Evolutionary conservation across 2,113 vertebrate species (phyloP).

Genomic region (Osmerus mordax): DNA sequence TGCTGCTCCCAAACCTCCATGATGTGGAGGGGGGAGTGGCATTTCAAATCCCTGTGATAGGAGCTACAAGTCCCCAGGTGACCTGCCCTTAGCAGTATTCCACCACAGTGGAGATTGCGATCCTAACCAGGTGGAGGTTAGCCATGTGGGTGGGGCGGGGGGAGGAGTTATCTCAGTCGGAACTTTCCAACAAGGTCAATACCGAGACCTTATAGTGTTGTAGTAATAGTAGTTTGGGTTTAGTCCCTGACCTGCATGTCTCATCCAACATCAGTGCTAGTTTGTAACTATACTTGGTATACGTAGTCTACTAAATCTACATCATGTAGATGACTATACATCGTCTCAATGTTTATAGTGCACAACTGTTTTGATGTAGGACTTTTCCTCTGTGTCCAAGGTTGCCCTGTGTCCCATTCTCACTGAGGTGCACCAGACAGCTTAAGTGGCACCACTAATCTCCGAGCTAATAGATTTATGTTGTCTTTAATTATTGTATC

Average conservation of each 20-base stretch:
- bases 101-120: conserved; percentile 47
- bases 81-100: conserved; percentile 48
- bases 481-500: conserved; percentile 73
- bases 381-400: no score
- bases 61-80: conserved; percentile 45
- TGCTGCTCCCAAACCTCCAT: conserved; percentile 14
- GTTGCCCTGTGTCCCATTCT: conserved; percentile 1
- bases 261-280: no score
- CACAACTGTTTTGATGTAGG: no score
- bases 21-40: conserved; percentile 34
- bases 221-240: no score
- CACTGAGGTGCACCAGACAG: conserved; percentile 3
- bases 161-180: no score
- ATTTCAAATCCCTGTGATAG: conserved; percentile 41
- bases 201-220: no score
- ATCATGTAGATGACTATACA: no score
- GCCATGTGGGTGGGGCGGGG: conserved; percentile 10
- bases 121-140: conserved; percentile 45
- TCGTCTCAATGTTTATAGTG: no score
- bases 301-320: no score
- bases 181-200: no score
- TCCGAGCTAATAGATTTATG: conserved; percentile 70
- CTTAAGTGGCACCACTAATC: conserved; percentile 55
- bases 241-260: no score
- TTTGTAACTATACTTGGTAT: no score